A percentile compares a stretch with the other conserved stretches of the same genome.
Conservation (phyloP, 2,888 invertebrate genomes). For the Drosophila nigricruria region DNA sequence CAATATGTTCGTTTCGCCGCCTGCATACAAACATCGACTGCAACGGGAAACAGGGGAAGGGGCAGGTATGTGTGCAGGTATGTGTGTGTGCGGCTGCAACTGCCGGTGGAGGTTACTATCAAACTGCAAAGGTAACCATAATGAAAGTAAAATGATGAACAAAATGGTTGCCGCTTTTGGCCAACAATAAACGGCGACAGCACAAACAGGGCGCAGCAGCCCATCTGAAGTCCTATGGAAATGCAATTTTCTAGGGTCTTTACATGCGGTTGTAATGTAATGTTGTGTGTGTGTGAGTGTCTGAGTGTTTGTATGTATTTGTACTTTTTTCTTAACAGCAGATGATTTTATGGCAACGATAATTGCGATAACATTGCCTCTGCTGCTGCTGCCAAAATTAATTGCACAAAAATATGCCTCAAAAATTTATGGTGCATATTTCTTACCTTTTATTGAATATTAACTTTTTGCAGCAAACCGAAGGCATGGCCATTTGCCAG, state of each 20-base stretch:
- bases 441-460: constrained; percentile 47
- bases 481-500: constrained; percentile 3
- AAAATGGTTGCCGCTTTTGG: constrained; percentile 61
- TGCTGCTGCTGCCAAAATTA: constrained; percentile 45
- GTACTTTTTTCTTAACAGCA: neutral
- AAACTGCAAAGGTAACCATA: constrained; percentile 79
- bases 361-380: constrained; percentile 57
- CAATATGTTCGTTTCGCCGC: constrained; percentile 34
- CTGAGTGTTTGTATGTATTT: constrained; percentile 14
- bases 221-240: constrained; percentile 15
- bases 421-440: constrained; percentile 39
- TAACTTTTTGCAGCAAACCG: constrained; percentile 33
- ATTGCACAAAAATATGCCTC: constrained; percentile 71
- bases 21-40: constrained; percentile 1
- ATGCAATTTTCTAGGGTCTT: constrained; percentile 39
- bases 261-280: neutral
- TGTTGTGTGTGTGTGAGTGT: constrained; percentile 8
- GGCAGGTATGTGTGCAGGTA: too few relatives aligned
- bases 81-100: neutral
- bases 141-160: constrained; percentile 81
- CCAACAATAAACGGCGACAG: constrained; percentile 31
- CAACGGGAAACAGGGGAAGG: neutral
- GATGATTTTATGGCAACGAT: constrained; percentile 39
- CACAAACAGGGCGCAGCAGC: neutral
- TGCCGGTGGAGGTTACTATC: constrained; percentile 48